A percentile compares a stretch with the other conserved stretches of the same genome.
Conservation (phyloP, 2,113 vertebrate genomes). For the Phaethon lepturus region DNA sequence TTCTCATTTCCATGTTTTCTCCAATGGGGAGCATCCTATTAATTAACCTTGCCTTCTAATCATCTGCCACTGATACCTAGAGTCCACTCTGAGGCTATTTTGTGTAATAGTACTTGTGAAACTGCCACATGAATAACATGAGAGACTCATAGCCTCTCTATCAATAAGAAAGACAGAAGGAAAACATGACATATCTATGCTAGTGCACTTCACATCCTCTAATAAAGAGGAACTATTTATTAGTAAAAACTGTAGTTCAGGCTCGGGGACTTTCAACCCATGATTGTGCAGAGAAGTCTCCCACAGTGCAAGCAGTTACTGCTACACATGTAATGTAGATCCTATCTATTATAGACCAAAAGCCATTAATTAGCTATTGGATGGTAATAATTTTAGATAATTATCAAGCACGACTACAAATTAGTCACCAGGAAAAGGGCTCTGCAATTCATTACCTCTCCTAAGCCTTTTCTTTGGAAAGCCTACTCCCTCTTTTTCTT, state of each 20-base stretch:
- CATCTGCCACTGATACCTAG: neutral
- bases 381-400: neutral
- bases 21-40: neutral
- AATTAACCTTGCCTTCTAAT: neutral
- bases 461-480: neutral
- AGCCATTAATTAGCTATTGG: slow-evolving; percentile 30
- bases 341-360: neutral
- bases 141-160: neutral
- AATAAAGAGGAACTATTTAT: neutral
- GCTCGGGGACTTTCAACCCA: neutral
- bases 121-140: neutral
- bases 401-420: neutral
- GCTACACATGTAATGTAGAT: neutral
- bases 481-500: neutral
- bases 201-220: neutral
- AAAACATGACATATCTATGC: neutral
- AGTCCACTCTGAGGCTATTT: neutral
- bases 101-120: neutral
- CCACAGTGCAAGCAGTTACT: neutral
- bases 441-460: neutral
- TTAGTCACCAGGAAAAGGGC: slow-evolving; percentile 20
- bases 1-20: neutral
- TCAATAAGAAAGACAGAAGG: neutral
- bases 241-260: neutral
- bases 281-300: neutral